These are phyloP conservation scores for Hypotaenidia philippensis DNA, from an alignment of 2,797 vertebrate species.

Conservation along the genomic window DNA sequence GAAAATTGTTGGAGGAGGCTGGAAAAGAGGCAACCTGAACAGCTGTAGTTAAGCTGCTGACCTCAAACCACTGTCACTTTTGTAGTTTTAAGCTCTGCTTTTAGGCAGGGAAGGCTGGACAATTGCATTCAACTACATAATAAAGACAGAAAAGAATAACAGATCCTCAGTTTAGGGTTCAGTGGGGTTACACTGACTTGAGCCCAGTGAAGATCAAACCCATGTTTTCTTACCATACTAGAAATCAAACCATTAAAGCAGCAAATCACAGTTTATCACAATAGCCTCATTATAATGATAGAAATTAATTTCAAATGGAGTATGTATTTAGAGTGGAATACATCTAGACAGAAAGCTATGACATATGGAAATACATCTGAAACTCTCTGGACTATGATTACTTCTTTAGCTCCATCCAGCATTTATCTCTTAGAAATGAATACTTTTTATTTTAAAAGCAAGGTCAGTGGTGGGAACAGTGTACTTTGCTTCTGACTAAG, in stretches of 20 bases:
- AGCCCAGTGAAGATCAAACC: background rate
- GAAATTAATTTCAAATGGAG: background rate
- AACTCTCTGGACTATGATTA: background rate
- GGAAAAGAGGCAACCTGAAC: background rate
- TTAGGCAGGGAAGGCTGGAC: background rate
- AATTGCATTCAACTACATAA: background rate
- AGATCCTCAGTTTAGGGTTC: background rate
- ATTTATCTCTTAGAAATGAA: background rate
- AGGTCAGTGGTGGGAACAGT: background rate
- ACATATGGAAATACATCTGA: background rate
- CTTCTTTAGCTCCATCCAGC: background rate
- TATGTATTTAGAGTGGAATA: background rate
- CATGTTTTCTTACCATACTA: background rate
- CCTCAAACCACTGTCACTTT: background rate
- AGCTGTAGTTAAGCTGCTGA: background rate
- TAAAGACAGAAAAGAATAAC: background rate
- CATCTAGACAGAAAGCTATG: background rate
- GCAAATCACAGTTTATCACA: background rate
- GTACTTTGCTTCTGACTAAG: background rate
- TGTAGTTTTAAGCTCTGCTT: background rate
- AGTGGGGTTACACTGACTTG: background rate
- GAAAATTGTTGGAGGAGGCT: background rate
- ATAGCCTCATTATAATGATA: background rate
- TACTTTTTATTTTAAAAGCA: constrained; percentile 8
- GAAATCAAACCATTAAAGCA: background rate